Base-by-base conservation (phyloP, 1,140 invertebrate genomes). In the Pseudomyrmex dendroicus region DNA sequence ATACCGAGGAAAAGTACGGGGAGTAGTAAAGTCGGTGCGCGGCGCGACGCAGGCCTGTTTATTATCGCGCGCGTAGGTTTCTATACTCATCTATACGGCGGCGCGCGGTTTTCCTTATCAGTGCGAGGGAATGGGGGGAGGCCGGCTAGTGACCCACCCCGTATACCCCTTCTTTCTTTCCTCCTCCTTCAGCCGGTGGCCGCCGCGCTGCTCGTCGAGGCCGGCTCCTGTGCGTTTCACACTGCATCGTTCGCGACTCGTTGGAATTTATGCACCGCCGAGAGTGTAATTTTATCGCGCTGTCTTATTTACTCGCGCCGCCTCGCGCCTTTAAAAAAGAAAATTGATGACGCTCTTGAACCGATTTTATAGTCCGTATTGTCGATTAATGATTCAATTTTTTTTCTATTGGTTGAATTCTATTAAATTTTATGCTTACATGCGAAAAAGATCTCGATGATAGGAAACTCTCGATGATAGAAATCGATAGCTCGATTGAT, bases 1-100 rank as follows among this genome's bases (percentile, higher is more conserved):
- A 68, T 82, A 54, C 67, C 10, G 74, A 82, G 77, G 90, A 89
- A 89, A 86, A 88, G 56, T 54, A 84, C 52, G 12, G 25, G 22
- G 74, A 63, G 73, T 77, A 54, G 62, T 77, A 77, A 66, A 77
- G 64, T 77, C 62, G 68, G 83, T 25, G 76, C 70, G 78, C 63
- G 52, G 25, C 50, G 20, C 12, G 54, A 22, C 54, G 17, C 64
- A 48, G 22, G 46, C 20, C 10, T 13, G 13, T 59, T 56, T 77
- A 44, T 77, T 77, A 77, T 77, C 73, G 73, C 72, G 57, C 44
- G 50, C 50, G 50, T 52, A 13, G 46, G 52, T 52, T 76, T 84
- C 73, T 63, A 35, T 74, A 50, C 52, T 48, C 63, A 35, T 57
- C 72, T 57, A 22, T 48, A n/a, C 54, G 48, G 10, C 15, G 20